These are phyloP conservation scores for Lanius ludovicianus DNA, from an alignment of 2,113 vertebrate species.

Conservation along the genomic window DNA sequence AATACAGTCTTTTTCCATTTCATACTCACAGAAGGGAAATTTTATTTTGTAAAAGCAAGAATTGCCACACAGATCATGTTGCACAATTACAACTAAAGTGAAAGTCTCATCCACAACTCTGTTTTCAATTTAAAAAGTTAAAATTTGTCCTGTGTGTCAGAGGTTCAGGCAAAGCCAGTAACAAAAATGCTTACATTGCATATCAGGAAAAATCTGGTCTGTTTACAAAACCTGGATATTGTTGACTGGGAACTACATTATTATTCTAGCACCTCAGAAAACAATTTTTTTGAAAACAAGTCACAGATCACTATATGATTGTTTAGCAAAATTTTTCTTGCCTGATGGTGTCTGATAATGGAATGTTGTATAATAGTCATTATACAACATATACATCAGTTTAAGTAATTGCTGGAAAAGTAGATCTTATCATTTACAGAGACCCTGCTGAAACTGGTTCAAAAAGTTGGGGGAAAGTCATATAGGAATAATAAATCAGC, in stretches of 20 bases:
- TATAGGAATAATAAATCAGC: not conserved
- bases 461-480: not conserved
- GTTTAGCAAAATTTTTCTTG: not conserved
- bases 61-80: not conserved
- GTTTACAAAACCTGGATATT: not conserved
- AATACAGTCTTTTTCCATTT: accelerated
- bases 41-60: not conserved
- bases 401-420: not conserved
- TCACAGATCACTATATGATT: accelerated
- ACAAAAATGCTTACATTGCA: not conserved
- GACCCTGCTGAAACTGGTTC: not conserved
- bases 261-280: not conserved
- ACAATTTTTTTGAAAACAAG: not conserved
- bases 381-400: not conserved
- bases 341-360: not conserved
- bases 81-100: not conserved
- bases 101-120: not conserved
- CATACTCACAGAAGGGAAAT: not conserved
- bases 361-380: not conserved
- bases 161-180: not conserved
- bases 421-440: not conserved
- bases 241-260: not conserved
- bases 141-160: not conserved
- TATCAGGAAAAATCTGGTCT: not conserved
- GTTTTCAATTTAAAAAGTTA: not conserved